Evolutionary conservation across 2,888 invertebrate genomes (phyloP), one percentile per base, ranked within the genome.

Genomic region (Parnassius mnemosyne): DNA sequence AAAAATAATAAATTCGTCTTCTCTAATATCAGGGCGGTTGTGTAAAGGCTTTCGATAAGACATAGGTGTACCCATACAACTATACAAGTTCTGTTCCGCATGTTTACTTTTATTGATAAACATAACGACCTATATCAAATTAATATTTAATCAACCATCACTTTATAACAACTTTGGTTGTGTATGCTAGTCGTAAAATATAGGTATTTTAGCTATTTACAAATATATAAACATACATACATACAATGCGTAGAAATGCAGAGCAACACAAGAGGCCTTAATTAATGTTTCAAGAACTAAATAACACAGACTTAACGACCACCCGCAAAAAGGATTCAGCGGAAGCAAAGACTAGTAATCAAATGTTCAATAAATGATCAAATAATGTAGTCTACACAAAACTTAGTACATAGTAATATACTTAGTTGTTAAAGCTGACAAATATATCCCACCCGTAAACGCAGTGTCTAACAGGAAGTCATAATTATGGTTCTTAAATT

Each of bases 111-210:
- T 78, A 77, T 85, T 84, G 84, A 87, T 89, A 89, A 89, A 89
- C 87, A 83, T 89, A 91, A 91, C 89, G 84, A 87, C 84, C 84
- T 89, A 89, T 80, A 87, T 81, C 86, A 85, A 84, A 80, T 84
- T 89, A 88, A 86, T 85, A 89, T 89, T 90, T 87, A 87, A 85
- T 89, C 92, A 92, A 92, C 92, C 92, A 89, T 91, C 90, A 91
- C 89, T 89, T 92, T 86, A 86, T 92, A 92, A 92, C 92, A 92
- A 92, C 92, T 92, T 92, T 92, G 92, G 92, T 92, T 92, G 92
- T 90, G 91, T 92, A 91, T 84, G 85, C 92, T 92, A 92, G 81
- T 89, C 92, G 91, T 92, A 92, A 91, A 91, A 92, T 91, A 91
- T 89, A 85, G 85, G 86, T 89, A 88, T 83, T 86, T 87, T 87